These are phyloP conservation scores for Phortica magna DNA, from an alignment of 2,888 invertebrate genomes.

Conservation along the genomic window DNA sequence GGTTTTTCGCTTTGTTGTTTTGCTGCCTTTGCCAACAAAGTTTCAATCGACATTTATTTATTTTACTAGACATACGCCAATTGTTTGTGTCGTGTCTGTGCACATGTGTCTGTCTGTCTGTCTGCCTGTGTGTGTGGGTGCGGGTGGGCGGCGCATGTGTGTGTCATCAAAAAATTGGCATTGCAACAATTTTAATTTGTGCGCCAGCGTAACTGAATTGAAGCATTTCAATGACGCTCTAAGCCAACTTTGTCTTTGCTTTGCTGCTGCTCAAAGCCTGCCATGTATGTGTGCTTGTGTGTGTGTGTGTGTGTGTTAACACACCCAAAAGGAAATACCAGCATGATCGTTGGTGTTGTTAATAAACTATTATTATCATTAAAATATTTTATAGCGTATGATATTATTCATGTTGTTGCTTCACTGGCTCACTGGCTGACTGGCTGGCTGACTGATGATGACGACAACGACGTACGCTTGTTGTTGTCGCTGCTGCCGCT, in stretches of 20 bases:
- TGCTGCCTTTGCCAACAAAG: constrained; percentile 40
- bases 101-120: neutral
- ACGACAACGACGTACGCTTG: neutral
- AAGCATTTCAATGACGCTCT: neutral
- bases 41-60: constrained; percentile 42
- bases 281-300: neutral
- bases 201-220: neutral
- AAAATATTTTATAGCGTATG: constrained; percentile 61
- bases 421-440: constrained; percentile 20
- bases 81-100: neutral
- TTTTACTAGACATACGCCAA: constrained; percentile 27
- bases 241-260: too few relatives aligned
- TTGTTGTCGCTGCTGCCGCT: constrained; percentile 32
- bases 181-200: constrained; percentile 34
- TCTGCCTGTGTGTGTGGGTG: constrained; percentile 8
- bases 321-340: constrained; percentile 20
- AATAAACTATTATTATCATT: constrained; percentile 64
- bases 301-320: neutral
- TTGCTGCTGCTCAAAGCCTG: too few relatives aligned
- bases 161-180: constrained; percentile 47
- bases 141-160: constrained; percentile 32
- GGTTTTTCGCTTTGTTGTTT: constrained; percentile 30
- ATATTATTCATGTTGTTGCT: constrained; percentile 32
- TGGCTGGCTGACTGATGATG: neutral
- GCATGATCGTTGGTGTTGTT: constrained; percentile 36